These are phyloP conservation scores for Conus ventricosus DNA, from an alignment of 1,140 invertebrate species.

Conservation along the genomic window DNA sequence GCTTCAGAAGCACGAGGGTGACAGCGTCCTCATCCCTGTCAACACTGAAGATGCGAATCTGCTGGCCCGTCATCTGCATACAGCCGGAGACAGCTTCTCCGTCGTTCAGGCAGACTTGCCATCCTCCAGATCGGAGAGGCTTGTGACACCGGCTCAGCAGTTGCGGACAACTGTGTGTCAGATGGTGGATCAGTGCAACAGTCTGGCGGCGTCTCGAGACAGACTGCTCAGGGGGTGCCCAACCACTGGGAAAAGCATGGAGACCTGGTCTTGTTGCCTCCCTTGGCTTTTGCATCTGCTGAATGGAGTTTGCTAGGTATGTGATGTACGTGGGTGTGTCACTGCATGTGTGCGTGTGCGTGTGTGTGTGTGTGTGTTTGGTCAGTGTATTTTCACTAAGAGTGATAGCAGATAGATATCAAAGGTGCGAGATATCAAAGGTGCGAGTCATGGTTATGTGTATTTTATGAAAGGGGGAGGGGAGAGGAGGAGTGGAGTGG, in stretches of 20 bases:
- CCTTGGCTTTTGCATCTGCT: constrained; percentile 45
- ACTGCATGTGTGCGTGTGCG: no score
- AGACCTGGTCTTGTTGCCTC: constrained; percentile 75
- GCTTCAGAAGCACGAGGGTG: constrained; percentile 41
- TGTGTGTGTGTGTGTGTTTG: no score
- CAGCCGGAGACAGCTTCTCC: constrained; percentile 7
- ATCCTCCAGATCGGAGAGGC: constrained; percentile 43
- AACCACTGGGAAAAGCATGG: constrained; percentile 76
- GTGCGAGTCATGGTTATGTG: no score
- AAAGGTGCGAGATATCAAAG: no score
- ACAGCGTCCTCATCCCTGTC: constrained; percentile 57
- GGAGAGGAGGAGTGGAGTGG: no score
- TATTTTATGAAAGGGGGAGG: no score
- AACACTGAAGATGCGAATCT: neutral
- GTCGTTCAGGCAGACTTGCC: constrained; percentile 42
- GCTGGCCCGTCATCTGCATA: neutral
- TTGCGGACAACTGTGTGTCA: constrained; percentile 38
- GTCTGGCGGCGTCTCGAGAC: constrained; percentile 47
- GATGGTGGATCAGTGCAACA: constrained; percentile 38
- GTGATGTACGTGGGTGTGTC: no score
- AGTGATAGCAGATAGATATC: no score
- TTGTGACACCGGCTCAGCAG: constrained; percentile 46
- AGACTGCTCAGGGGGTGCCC: constrained; percentile 70
- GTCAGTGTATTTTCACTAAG: no score
- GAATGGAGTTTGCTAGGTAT: constrained; percentile 54